Conservation (phyloP, 1,140 invertebrate genomes). For the Calosoma granatense region DNA sequence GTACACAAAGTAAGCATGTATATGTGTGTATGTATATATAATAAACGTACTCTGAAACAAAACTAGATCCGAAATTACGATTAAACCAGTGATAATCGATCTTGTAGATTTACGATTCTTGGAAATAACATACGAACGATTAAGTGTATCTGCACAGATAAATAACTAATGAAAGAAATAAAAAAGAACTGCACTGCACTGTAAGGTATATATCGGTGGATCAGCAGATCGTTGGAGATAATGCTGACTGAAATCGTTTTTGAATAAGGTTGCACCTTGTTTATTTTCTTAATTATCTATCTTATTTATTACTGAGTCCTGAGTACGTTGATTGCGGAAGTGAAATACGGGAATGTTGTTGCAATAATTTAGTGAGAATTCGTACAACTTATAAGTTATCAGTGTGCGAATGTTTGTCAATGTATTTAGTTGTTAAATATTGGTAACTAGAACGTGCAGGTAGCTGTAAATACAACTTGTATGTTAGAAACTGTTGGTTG, state of each 20-base stretch:
- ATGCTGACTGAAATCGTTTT: not conserved
- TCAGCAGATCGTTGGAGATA: not conserved
- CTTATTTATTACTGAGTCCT: not conserved
- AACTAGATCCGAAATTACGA: not conserved
- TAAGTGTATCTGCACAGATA: not conserved
- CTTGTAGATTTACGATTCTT: not conserved
- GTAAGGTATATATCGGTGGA: too few species aligned
- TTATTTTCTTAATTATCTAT: not conserved
- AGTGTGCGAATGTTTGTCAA: too few species aligned
- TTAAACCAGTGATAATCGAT: not conserved
- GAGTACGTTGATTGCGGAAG: too few species aligned
- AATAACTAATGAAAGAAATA: not conserved
- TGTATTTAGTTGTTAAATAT: too few species aligned
- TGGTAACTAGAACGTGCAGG: too few species aligned
- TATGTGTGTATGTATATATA: too few species aligned
- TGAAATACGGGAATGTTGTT: too few species aligned
- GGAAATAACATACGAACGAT: not conserved
- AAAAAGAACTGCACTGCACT: too few species aligned
- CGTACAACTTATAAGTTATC: too few species aligned
- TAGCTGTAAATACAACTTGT: too few species aligned
- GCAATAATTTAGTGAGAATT: too few species aligned
- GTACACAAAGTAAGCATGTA: not conserved
- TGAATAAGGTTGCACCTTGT: not conserved
- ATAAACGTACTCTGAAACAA: not conserved
- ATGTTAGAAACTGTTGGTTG: not conserved